Percentiles rank a stretch among this genome's conserved stretches.
Evolutionary conservation across 2,888 invertebrate species (phyloP).

Genomic region (Brachylomia viminalis): DNA sequence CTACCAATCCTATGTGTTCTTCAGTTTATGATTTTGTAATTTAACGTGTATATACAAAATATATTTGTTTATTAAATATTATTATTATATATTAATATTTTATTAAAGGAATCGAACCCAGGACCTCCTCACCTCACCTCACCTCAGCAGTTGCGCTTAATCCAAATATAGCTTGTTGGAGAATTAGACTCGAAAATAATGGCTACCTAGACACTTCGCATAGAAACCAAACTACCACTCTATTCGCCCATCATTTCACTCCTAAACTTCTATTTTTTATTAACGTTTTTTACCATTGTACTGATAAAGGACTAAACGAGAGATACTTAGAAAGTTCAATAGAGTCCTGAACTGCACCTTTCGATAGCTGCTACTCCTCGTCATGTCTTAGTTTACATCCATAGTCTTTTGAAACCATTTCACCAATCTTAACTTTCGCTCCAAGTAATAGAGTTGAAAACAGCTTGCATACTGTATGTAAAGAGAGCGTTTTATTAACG

Average conservation of each 20-base stretch:
- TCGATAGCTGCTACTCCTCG: slow-evolving; percentile 8
- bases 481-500: not conserved
- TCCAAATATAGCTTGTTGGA: too few species aligned
- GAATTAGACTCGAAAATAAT: too few species aligned
- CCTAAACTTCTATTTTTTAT: not conserved
- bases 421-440: slow-evolving; percentile 4
- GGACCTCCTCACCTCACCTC: too few species aligned
- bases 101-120: too few species aligned
- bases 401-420: not conserved
- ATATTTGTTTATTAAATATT: too few species aligned
- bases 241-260: not conserved
- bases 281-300: not conserved
- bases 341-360: slow-evolving; percentile 15
- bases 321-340: slow-evolving; percentile 4
- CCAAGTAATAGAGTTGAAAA: slow-evolving; percentile 13
- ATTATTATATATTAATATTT: too few species aligned
- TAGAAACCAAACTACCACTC: too few species aligned
- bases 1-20: too few species aligned
- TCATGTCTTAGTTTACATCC: not conserved
- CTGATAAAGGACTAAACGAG: not conserved
- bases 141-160: too few species aligned
- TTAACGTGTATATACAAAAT: too few species aligned
- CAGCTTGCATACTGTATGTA: not conserved
- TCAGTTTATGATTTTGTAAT: too few species aligned
- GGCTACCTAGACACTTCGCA: too few species aligned